Conservation (phyloP, 2,888 invertebrate genomes). For the Itoplectis maculator region DNA sequence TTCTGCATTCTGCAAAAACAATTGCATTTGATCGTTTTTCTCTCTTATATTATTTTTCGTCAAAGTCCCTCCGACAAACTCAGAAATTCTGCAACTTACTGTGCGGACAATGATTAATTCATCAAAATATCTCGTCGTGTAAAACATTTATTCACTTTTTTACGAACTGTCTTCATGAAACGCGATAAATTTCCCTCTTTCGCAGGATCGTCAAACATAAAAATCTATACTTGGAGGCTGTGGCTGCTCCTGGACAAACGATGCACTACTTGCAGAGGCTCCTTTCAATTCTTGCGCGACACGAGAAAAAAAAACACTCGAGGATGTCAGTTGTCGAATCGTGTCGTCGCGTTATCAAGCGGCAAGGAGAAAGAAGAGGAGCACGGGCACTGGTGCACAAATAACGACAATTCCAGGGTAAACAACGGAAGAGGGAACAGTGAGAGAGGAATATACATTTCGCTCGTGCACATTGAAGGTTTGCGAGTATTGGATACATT, state of each 20-base stretch:
- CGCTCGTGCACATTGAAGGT: conserved; percentile 69
- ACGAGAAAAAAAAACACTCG: not conserved
- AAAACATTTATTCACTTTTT: too few relatives aligned
- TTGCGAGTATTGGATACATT: conserved; percentile 45
- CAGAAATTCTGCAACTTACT: too few relatives aligned
- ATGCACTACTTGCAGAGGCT: not conserved
- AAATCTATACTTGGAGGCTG: not conserved
- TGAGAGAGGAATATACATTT: conserved; percentile 63
- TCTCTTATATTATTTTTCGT: too few relatives aligned
- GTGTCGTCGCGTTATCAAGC: conserved; percentile 17
- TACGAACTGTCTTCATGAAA: too few relatives aligned
- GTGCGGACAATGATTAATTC: too few relatives aligned
- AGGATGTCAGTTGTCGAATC: conserved; percentile 1
- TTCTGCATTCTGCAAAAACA: too few relatives aligned
- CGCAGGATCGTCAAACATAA: not conserved
- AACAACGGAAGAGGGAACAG: conserved; percentile 52
- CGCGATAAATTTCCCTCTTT: too few relatives aligned
- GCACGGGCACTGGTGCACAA: not conserved
- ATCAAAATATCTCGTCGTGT: too few relatives aligned
- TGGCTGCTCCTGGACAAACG: not conserved
- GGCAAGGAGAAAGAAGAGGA: conserved; percentile 4
- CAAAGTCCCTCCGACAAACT: too few relatives aligned
- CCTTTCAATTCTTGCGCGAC: not conserved
- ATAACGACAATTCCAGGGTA: conserved; percentile 1
- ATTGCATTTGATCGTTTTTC: too few relatives aligned